phyloP scores from a whole-genome alignment of 2,797 vertebrate genomes.

The Orientallactaga sibirica region DNA sequence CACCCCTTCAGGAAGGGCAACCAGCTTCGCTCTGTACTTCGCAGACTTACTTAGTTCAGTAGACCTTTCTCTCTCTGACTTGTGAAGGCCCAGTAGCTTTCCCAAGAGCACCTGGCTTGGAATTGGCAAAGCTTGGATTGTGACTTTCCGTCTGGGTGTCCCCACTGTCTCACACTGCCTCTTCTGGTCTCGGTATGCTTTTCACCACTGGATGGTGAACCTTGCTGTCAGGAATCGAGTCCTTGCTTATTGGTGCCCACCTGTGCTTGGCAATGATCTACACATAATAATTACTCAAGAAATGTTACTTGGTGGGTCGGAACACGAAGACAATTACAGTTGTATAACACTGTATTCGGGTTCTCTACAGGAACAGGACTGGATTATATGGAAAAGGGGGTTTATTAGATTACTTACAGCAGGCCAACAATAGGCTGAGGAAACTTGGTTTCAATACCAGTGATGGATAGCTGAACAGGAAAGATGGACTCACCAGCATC shows the following conservation, averaged over 20 bases:
- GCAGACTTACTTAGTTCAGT: neutral
- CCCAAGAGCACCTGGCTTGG: neutral
- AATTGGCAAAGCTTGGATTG: neutral
- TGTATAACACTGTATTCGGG: neutral
- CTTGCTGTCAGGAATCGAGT: neutral
- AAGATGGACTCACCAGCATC: no score
- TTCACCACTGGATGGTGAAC: neutral
- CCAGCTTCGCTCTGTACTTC: neutral
- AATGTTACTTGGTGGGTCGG: neutral
- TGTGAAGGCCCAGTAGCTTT: neutral
- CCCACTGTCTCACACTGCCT: neutral
- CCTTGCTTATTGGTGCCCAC: neutral
- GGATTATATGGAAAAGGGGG: no score
- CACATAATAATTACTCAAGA: neutral
- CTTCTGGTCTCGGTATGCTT: neutral
- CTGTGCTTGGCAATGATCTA: neutral
- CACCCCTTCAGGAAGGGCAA: slow-evolving; percentile 2
- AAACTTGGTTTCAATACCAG: no score
- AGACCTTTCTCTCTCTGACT: neutral
- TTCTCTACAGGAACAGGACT: no score
- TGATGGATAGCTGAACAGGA: no score
- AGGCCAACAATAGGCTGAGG: no score
- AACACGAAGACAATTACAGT: neutral
- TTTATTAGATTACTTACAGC: no score
- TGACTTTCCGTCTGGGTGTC: neutral